A percentile compares a stretch with the other conserved stretches of the same genome.
Evolutionary conservation across 2,797 vertebrate species (phyloP).

Genomic region (Carcharodon carcharias): DNA sequence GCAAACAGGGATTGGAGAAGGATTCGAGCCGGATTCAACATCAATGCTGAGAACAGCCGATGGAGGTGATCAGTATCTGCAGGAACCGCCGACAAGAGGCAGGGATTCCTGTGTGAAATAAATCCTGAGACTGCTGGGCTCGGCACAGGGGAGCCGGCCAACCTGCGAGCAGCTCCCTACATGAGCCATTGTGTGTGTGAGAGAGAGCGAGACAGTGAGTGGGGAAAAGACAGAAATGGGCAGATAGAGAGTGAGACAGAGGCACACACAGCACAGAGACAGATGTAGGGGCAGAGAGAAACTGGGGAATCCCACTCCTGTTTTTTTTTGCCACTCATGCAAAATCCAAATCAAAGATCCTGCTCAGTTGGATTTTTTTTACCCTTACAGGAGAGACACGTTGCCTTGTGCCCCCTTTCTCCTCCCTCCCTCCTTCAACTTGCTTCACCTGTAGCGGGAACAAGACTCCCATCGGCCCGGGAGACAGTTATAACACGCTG

Average conservation of each 20-base stretch:
- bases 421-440: neutral
- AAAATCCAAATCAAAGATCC: neutral
- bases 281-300: neutral
- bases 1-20: neutral
- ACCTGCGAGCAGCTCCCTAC: too few relatives aligned
- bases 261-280: neutral
- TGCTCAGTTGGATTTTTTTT: neutral
- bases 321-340: neutral
- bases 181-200: too few relatives aligned
- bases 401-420: neutral
- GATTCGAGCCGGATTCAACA: neutral
- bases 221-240: neutral
- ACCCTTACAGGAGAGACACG: neutral
- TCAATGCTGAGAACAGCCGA: neutral
- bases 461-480: neutral
- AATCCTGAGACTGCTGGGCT: too few relatives aligned
- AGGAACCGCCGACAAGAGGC: neutral
- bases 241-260: neutral
- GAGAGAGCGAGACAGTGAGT: neutral
- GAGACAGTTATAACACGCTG: too few relatives aligned
- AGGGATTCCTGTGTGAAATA: neutral
- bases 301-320: neutral
- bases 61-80: neutral
- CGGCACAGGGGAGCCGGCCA: too few relatives aligned
- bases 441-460: neutral